Evolutionary conservation across 2,888 invertebrate species (phyloP).

Genomic region (Liodrosophila aerea): DNA sequence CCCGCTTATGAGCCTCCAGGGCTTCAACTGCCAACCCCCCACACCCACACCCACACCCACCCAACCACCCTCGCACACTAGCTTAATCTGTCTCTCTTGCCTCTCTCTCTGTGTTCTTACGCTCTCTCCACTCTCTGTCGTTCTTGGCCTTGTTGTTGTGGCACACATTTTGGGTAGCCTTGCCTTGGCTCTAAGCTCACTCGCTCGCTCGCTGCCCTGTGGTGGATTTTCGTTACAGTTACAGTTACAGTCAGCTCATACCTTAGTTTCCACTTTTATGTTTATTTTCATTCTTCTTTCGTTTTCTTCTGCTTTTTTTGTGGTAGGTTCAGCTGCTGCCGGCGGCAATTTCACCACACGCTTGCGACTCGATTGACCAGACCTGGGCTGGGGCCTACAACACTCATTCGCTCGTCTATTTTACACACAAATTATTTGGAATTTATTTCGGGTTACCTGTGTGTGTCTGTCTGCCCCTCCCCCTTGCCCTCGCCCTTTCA

Average conservation of each 20-base stretch:
- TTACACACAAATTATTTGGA: slow-evolving; percentile 72
- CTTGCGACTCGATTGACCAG: slow-evolving; percentile 26
- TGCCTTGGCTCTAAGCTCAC: slow-evolving; percentile 23
- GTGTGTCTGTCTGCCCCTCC: background rate
- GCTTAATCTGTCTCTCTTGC: background rate
- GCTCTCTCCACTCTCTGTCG: background rate
- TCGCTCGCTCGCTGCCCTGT: slow-evolving; percentile 7
- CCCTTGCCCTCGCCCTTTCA: background rate
- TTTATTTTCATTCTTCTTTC: slow-evolving; percentile 19
- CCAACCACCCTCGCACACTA: background rate
- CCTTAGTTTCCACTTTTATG: slow-evolving; percentile 10
- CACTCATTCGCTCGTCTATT: slow-evolving; percentile 54
- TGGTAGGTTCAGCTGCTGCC: slow-evolving; percentile 52
- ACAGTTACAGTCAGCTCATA: background rate
- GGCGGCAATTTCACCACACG: slow-evolving; percentile 58
- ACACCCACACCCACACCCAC: slow-evolving; percentile 2
- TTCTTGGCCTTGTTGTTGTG: slow-evolving; percentile 57
- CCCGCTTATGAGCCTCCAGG: slow-evolving; percentile 54
- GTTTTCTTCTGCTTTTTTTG: slow-evolving; percentile 15
- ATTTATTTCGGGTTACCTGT: slow-evolving; percentile 69
- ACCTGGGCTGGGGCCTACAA: no score
- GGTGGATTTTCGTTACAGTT: slow-evolving; percentile 34
- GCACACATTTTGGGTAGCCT: slow-evolving; percentile 51
- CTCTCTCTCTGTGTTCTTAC: slow-evolving; percentile 2
- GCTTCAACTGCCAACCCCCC: slow-evolving; percentile 35